A percentile compares a stretch with the other conserved stretches of the same genome.
Evolutionary conservation across 1,140 invertebrate species (phyloP).

Genomic region (Drosophila oshimai): DNA sequence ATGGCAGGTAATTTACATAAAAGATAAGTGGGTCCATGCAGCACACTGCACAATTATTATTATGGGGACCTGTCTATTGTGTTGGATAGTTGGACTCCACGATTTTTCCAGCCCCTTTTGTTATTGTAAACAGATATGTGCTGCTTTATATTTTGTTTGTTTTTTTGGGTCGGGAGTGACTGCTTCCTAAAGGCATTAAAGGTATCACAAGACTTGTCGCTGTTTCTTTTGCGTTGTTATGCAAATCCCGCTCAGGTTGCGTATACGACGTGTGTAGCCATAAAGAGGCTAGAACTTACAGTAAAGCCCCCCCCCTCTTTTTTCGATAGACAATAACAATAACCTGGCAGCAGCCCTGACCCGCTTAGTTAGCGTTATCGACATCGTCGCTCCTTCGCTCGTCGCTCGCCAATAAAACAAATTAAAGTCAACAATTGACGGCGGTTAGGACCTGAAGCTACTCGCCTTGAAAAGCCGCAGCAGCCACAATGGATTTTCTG

Average conservation of each 20-base stretch:
- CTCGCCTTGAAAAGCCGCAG: slow-evolving; percentile 65
- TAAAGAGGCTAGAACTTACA: slow-evolving; percentile 11
- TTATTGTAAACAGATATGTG: slow-evolving; percentile 59
- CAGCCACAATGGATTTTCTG: slow-evolving; percentile 12
- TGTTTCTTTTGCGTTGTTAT: slow-evolving; percentile 59
- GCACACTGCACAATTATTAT: slow-evolving; percentile 70
- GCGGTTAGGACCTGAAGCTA: slow-evolving; percentile 78
- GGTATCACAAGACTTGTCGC: slow-evolving; percentile 60
- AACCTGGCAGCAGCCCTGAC: slow-evolving; percentile 67
- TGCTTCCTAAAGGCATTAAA: slow-evolving; percentile 78
- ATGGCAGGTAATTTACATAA: slow-evolving; percentile 80
- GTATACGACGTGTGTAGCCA: slow-evolving; percentile 71
- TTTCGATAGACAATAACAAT: slow-evolving; percentile 38
- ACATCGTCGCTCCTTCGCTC: slow-evolving; percentile 42
- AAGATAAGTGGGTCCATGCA: slow-evolving; percentile 63
- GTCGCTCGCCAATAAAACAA: slow-evolving; percentile 72
- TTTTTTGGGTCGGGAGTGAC: slow-evolving; percentile 20
- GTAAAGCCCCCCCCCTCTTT: not conserved
- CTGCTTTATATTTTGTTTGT: slow-evolving; percentile 29
- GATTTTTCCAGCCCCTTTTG: slow-evolving; percentile 52
- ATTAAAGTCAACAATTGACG: slow-evolving; percentile 77
- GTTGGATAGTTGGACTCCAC: slow-evolving; percentile 39
- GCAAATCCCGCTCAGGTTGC: slow-evolving; percentile 69
- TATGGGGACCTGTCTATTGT: slow-evolving; percentile 72
- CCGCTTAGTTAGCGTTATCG: slow-evolving; percentile 73